Base-by-base conservation (phyloP, 2,113 vertebrate genomes). In the Gymnarchus niloticus region DNA sequence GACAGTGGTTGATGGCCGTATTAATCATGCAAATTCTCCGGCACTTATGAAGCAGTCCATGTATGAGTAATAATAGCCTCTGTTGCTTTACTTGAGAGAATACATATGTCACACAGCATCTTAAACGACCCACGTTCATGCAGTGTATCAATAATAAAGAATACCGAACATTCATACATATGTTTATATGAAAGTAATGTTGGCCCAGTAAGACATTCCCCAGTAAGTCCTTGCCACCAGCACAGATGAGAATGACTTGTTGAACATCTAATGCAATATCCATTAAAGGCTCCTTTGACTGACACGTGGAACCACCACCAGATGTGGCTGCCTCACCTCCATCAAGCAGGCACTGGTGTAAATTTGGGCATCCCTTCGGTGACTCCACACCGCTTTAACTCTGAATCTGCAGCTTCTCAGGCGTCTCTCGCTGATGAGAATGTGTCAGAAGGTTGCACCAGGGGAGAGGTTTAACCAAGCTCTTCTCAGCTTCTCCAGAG, bases 401-500 rank as follows among this genome's bases (percentile, higher is more conserved):
- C 48, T 17, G 6, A 33, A 9, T 51, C 65, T 8, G 51, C 17
- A 54, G 19, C 65, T 76, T 52, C 59, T 10, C 8, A 41, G 65
- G 41, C 65, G 33, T 14, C 65, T 37, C 65, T 73, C 65, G 28
- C 1, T 17, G 33, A 37, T 73, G 33, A 73, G 33, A 41, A 33
- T 14, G 19, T 73, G 65, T 73, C 65, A 73, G 65, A 73, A 37
- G 33, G 65, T 73, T 73, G 41, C 41, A 73, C 33, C 12, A 73
- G 41, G 41, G 33, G 65, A 73, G 76, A 48, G n/a, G 76, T 48
- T 33, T 78, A 78, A 44, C 46, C 44, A 48, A 78, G 76, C 37
- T 78, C 44, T 78, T 48, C 69, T 56, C 4, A 57, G 44, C n/a
- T 78, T 44, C 84, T 73, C 37, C 37, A 85, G 69, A 44, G 73